phyloP scores from a whole-genome alignment of 2,888 invertebrate species.

The Argyresthia goedartella region DNA sequence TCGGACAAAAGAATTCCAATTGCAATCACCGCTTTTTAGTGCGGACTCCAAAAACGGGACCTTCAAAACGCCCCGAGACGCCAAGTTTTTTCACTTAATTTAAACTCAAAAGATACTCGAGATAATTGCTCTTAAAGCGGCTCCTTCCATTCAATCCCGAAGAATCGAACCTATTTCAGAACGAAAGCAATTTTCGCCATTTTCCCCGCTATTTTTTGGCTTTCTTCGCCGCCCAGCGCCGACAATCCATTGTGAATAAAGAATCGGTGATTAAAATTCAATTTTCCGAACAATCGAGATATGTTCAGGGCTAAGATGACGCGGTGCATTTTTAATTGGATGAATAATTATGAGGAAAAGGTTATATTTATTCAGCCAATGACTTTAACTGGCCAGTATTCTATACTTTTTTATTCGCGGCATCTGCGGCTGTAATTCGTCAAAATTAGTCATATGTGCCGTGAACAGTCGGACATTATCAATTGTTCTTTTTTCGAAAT shows the following conservation, averaged over 20 bases:
- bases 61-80: background rate
- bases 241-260: conserved; percentile 56
- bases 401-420: background rate
- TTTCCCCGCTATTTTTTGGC: conserved; percentile 63
- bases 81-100: conserved; percentile 65
- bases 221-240: conserved; percentile 34
- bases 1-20: background rate
- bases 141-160: conserved; percentile 36
- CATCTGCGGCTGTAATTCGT: conserved; percentile 49
- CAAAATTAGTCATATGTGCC: conserved; percentile 48
- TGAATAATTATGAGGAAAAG: conserved; percentile 27
- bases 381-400: background rate
- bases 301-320: conserved; percentile 47
- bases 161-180: conserved; percentile 52
- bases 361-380: background rate
- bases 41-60: too few species aligned
- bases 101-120: conserved; percentile 70
- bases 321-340: conserved; percentile 68
- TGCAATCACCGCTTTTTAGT: background rate
- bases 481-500: conserved; percentile 20
- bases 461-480: conserved; percentile 6
- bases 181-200: conserved; percentile 52
- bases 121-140: conserved; percentile 54
- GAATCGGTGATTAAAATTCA: conserved; percentile 70
- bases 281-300: conserved; percentile 63